These are phyloP conservation scores for Nebria salina DNA, from an alignment of 2,888 invertebrate genomes.

Conservation along the genomic window DNA sequence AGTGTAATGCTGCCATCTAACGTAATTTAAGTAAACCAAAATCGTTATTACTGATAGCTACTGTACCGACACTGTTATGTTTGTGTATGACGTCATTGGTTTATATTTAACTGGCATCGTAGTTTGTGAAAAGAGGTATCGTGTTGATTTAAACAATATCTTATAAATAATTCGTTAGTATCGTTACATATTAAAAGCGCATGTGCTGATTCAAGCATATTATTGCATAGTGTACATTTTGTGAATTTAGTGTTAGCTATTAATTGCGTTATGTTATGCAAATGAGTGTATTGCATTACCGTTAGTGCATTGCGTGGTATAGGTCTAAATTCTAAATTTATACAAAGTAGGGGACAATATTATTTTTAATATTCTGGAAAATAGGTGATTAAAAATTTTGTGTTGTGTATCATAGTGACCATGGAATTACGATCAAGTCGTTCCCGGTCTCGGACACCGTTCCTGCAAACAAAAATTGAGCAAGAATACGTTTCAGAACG, in stretches of 20 bases:
- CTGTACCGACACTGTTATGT: slow-evolving; percentile 15
- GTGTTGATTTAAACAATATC: background rate
- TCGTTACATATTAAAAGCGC: background rate
- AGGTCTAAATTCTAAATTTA: slow-evolving; percentile 42
- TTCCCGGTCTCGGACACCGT: slow-evolving; percentile 77
- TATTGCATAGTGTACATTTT: background rate
- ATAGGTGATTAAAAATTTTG: slow-evolving; percentile 19
- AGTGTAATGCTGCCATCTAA: background rate
- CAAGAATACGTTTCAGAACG: slow-evolving; percentile 65
- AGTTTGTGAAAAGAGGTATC: slow-evolving; percentile 38
- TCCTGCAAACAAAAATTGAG: slow-evolving; percentile 68
- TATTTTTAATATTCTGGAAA: slow-evolving; percentile 26
- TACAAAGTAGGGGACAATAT: slow-evolving; percentile 37
- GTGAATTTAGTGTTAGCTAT: background rate
- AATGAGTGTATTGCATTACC: slow-evolving; percentile 25
- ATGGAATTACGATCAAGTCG: slow-evolving; percentile 70
- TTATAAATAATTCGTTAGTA: background rate
- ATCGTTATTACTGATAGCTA: background rate
- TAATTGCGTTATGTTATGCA: slow-evolving; percentile 6
- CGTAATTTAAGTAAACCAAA: background rate
- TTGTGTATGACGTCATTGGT: slow-evolving; percentile 42
- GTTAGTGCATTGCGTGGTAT: slow-evolving; percentile 31
- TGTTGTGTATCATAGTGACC: slow-evolving; percentile 39
- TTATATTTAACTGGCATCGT: slow-evolving; percentile 39
- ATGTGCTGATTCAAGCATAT: background rate